phyloP scores from a whole-genome alignment of 2,113 vertebrate species.

The Picathartes gymnocephalus region DNA sequence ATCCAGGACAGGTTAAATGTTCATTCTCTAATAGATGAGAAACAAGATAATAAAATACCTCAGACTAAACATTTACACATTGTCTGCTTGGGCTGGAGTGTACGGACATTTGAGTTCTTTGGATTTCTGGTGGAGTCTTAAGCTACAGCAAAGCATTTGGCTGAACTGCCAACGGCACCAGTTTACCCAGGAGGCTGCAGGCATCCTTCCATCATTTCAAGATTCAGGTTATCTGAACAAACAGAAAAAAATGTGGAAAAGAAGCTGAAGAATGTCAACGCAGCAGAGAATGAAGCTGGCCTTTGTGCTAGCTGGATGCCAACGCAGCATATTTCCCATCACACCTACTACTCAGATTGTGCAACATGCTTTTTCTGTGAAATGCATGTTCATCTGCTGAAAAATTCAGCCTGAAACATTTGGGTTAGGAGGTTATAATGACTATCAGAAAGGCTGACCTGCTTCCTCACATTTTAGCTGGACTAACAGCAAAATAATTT shows the following conservation, averaged over 20 bases:
- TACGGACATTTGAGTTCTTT: constrained; percentile 15
- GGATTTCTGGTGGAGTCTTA: constrained; percentile 35
- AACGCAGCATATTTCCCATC: not conserved
- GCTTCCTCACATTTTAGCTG: not conserved
- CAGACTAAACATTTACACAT: constrained; percentile 74
- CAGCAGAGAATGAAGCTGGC: not conserved
- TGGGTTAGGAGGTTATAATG: not conserved
- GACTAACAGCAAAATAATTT: constrained; percentile 13
- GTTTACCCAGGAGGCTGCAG: constrained; percentile 41
- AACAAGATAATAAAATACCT: constrained; percentile 64
- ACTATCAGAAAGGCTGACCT: not conserved
- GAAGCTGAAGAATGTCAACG: constrained; percentile 61
- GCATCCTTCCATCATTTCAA: constrained; percentile 48
- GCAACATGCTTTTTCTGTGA: not conserved
- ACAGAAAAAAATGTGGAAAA: constrained; percentile 63
- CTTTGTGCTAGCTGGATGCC: not conserved
- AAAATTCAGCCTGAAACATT: not conserved
- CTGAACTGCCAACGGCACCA: constrained; percentile 35
- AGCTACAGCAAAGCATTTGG: constrained; percentile 30
- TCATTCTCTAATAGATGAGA: constrained; percentile 49
- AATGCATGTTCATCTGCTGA: constrained; percentile 21
- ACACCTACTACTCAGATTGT: constrained; percentile 16
- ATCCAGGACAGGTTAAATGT: constrained; percentile 11
- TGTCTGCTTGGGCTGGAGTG: constrained; percentile 51
- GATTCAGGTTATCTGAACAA: constrained; percentile 63